Evolutionary conservation across 2,797 vertebrate genomes (phyloP).

Genomic region (Mormyrus proboscirostris): DNA sequence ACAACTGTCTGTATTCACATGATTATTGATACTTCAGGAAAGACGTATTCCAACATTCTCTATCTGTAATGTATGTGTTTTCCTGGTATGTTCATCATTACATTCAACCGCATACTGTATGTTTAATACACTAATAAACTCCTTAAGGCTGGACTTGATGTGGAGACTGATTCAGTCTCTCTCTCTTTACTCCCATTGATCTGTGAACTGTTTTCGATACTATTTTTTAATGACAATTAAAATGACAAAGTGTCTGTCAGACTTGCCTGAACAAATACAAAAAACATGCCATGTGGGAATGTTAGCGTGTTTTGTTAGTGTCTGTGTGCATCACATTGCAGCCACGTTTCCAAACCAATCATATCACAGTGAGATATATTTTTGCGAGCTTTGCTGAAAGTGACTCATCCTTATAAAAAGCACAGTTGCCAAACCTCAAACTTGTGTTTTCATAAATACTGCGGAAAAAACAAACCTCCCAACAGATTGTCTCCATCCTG

Average conservation of each 20-base stretch:
- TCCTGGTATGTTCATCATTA: not conserved
- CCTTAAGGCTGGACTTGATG: not conserved
- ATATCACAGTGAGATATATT: not conserved
- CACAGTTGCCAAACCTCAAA: constrained; percentile 1
- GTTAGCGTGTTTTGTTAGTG: not conserved
- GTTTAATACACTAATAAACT: not conserved
- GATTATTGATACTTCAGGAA: not conserved
- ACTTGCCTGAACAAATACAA: not conserved
- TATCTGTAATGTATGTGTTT: not conserved
- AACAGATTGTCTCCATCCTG: not conserved
- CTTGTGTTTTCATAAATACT: not conserved
- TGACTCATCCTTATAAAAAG: not conserved
- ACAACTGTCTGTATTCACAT: not conserved
- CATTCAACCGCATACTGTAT: not conserved
- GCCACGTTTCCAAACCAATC: not conserved
- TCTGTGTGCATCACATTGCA: not conserved
- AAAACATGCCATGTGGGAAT: not conserved
- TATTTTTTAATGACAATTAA: constrained; percentile 1
- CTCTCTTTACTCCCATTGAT: not conserved
- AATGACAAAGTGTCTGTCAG: not conserved
- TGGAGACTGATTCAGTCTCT: not conserved
- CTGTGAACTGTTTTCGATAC: not conserved
- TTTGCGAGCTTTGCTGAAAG: not conserved
- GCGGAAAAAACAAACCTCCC: not conserved
- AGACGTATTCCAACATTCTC: not conserved